Base-by-base conservation (phyloP, 2,113 vertebrate genomes). In the Chroicocephalus ridibundus region DNA sequence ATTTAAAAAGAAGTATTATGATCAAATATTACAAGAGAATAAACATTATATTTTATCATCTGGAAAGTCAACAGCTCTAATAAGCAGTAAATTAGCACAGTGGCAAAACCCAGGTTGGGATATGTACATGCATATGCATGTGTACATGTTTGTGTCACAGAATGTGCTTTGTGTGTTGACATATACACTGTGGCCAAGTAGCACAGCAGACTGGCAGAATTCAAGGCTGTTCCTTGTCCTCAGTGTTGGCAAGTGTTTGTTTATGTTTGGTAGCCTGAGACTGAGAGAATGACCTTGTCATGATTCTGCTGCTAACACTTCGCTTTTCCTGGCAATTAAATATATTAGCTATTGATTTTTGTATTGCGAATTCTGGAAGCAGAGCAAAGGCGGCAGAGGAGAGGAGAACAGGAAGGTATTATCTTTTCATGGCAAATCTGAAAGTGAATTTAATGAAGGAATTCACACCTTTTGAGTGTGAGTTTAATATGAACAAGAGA, bases 51-150 rank as follows among this genome's bases (percentile, higher is more conserved):
- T 76, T 64, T 81, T 74, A 25, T 77, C 5, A 31, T 19, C 32
- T 70, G 32, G 13, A 26, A 44, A 17, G 20, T 54, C n/a, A 60
- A 8, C 22, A 58, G 34, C 18, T 79, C 18, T 40, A 44, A 49
- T 15, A 25, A 72, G 34, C 66, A 93, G 34, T 27, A 25, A 75
- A 78, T 5, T 15, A 38, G 17, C 15, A 58, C 36, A 57, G 65
- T 38, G 61, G 27, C 26, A 66, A 21, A 81, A 70, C 1, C 4
- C 32, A 74, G 10, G 34, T 1, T 82, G 40, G 58, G 20, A 3
- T 18, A 11, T 1, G 0, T 47, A 62, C 8, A 22, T 47, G 49
- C 13, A 26, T 32, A 40, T 42, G 2, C 20, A 9, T 3, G 1
- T 21, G 32, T 9, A 13, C 34, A 44, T 52, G 52, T 79, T 95